Conservation (phyloP, 2,797 vertebrate genomes). For the Margarornis squamiger region DNA sequence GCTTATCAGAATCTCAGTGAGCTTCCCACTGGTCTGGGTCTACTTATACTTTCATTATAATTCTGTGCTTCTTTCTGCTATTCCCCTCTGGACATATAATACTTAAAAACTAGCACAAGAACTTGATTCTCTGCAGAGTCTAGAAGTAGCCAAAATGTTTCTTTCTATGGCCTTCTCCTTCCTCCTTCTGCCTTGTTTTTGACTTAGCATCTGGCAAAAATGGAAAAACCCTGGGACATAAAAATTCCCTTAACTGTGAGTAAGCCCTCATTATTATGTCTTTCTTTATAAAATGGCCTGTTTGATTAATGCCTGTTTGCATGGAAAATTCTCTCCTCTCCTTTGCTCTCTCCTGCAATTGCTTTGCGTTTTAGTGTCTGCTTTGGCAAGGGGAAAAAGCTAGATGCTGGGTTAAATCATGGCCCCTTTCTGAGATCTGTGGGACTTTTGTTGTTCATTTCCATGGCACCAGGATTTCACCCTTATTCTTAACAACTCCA, state of each 20-base stretch:
- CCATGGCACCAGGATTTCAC: neutral
- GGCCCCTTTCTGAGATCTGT: neutral
- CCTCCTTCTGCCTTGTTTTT: constrained; percentile 23
- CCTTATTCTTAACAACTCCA: neutral
- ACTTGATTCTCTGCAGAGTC: neutral
- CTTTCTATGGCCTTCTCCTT: neutral
- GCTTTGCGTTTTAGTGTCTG: neutral
- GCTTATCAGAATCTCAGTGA: neutral
- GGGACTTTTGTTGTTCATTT: neutral
- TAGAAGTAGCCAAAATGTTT: constrained; percentile 8
- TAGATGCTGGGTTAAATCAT: neutral
- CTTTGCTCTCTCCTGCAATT: neutral
- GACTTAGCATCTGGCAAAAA: constrained; percentile 36
- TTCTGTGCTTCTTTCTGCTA: neutral
- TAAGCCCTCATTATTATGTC: constrained; percentile 34
- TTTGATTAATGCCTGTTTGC: constrained; percentile 42
- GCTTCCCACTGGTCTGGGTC: neutral
- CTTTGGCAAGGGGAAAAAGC: neutral
- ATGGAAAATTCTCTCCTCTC: constrained; percentile 33
- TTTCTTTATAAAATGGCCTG: neutral
- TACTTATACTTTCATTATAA: neutral
- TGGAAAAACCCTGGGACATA: constrained; percentile 37
- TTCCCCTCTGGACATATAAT: neutral
- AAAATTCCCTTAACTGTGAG: constrained; percentile 55
- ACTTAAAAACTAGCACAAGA: neutral